Percentiles rank a stretch among this genome's conserved stretches.
These are phyloP conservation scores for Caprella mutica DNA, from an alignment of 2,888 invertebrate genomes.

Conservation along the genomic window DNA sequence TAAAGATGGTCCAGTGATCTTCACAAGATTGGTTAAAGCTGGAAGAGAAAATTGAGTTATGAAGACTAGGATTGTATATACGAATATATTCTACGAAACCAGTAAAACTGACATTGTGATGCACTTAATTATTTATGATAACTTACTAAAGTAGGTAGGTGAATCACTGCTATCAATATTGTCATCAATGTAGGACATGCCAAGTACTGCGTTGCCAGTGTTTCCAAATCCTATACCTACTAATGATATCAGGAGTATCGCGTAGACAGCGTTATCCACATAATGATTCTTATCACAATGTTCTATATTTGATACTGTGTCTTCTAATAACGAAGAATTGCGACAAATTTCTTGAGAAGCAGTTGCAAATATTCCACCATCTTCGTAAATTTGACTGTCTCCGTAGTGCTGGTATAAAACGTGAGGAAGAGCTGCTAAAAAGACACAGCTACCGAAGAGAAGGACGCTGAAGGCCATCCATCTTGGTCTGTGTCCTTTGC, in stretches of 20 bases:
- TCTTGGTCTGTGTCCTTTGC: slow-evolving; percentile 79
- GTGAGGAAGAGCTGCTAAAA: slow-evolving; percentile 77
- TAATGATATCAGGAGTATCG: too few relatives aligned
- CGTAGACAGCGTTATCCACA: too few relatives aligned
- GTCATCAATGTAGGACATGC: slow-evolving; percentile 87
- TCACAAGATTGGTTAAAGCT: slow-evolving; percentile 84
- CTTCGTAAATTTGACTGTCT: too few relatives aligned
- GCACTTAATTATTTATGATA: neutral
- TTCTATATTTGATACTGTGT: too few relatives aligned
- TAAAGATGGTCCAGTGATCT: slow-evolving; percentile 78
- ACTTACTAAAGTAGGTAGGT: slow-evolving; percentile 77
- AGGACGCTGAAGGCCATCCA: slow-evolving; percentile 91
- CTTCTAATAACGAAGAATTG: too few relatives aligned
- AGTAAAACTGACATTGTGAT: neutral
- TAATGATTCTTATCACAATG: too few relatives aligned
- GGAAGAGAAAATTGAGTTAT: slow-evolving; percentile 32
- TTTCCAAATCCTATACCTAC: slow-evolving; percentile 83
- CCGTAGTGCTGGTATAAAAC: too few relatives aligned
- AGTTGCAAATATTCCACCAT: too few relatives aligned
- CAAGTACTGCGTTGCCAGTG: slow-evolving; percentile 81
- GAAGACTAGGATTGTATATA: neutral
- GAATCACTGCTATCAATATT: slow-evolving; percentile 85
- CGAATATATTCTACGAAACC: neutral
- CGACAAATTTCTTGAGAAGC: too few relatives aligned
- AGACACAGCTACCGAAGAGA: slow-evolving; percentile 70